Evolutionary conservation across 2,113 vertebrate species (phyloP), one percentile per base, ranked within the genome.

Genomic region (Forbesichthys papilliferus): DNA sequence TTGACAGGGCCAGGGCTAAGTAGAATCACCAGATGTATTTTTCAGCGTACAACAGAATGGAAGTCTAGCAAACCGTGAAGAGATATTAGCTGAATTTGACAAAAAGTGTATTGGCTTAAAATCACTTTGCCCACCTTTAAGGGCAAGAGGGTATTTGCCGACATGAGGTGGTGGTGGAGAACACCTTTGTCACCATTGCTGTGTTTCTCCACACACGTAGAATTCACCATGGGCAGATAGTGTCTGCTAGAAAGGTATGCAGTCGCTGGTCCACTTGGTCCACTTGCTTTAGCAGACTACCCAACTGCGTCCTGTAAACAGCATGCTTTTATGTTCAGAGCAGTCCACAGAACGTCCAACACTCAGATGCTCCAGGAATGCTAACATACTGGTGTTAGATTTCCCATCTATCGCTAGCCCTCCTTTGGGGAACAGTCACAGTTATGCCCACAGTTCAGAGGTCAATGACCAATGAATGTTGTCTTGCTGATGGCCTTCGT

Each of bases 351-450:
- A 71, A 53, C 61, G 76, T 86, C 80, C 59, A 62, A 55, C 84
- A 75, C 77, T 82, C 61, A 84, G 71, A 84, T 48, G 75, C 83
- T 80, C 48, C 52, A 36, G 85, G 86, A 90, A 87, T 87, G 86
- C 87, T 64, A 86, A 86, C 86, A 86, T 27, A 56, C 9, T 14
- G 78, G 87, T 87, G 90, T 88, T 87, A 78, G 61, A 85, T 91
- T 90, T 81, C 88, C 79, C 83, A 79, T 78, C 75, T 56, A 69
- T 64, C 71, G 56, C 63, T 14, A 53, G 85, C 69, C 70, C 72
- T 80, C 78, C 58, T 46, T 56, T 49, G 48, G 64, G 63, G 63
- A 64, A 63, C 63, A 68, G 62, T 76, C 74, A 69, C 64, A 64
- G 59, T 74, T 73, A 74, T 72, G 68, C 14, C 27, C 14, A 27